Evolutionary conservation across 2,797 vertebrate species (phyloP).

Genomic region (Myotis planiceps): DNA sequence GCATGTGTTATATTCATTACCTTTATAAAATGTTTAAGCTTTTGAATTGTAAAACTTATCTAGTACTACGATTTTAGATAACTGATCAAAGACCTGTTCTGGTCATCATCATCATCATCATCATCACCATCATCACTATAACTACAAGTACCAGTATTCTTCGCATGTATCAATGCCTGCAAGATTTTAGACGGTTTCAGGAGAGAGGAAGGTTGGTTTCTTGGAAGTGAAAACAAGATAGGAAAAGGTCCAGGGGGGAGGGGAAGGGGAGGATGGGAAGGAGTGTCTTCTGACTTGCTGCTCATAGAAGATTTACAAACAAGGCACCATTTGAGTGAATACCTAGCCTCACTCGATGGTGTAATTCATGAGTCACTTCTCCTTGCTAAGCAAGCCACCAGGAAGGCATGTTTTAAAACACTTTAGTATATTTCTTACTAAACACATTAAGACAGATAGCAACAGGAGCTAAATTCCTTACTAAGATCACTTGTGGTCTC

Average conservation of each 20-base stretch:
- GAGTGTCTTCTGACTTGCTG: not conserved
- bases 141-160: not conserved
- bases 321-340: not conserved
- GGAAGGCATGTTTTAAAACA: not conserved
- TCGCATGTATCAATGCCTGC: not conserved
- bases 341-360: accelerated
- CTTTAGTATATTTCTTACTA: not conserved
- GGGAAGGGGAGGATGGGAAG: too few relatives aligned
- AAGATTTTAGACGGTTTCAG: not conserved
- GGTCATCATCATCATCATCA: too few relatives aligned
- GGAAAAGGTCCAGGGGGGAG: not conserved
- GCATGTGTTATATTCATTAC: not conserved
- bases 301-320: not conserved
- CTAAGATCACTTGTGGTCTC: not conserved
- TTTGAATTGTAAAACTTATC: not conserved
- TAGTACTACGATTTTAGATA: not conserved
- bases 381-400: not conserved
- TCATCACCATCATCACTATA: not conserved
- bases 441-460: not conserved
- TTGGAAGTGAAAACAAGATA: not conserved
- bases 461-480: not conserved
- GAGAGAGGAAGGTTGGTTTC: not conserved
- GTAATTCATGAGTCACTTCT: not conserved
- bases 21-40: not conserved
- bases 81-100: not conserved